Conservation (phyloP, 2,888 invertebrate species). For the Leucoma salicis region DNA sequence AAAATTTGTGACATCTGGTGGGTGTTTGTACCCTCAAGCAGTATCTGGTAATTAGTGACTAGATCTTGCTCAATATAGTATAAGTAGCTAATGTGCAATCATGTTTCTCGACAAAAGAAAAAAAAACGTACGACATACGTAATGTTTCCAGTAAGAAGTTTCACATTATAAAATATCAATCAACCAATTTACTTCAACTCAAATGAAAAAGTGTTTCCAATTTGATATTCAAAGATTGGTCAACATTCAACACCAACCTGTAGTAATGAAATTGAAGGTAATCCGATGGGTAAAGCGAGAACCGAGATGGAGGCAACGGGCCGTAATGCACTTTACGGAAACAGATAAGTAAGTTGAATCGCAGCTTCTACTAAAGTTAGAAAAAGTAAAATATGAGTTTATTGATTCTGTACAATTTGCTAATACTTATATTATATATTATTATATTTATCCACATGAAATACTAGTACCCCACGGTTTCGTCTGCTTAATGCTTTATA, state of each 20-base stretch:
- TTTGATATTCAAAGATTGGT: slow-evolving; percentile 19
- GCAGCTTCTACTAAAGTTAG: slow-evolving; percentile 29
- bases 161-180: too few relatives aligned
- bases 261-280: slow-evolving; percentile 39
- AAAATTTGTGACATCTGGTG: too few relatives aligned
- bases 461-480: too few relatives aligned
- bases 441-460: background rate
- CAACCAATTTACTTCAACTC: too few relatives aligned
- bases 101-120: too few relatives aligned
- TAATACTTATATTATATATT: background rate
- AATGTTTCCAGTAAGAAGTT: too few relatives aligned
- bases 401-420: slow-evolving; percentile 30
- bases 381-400: slow-evolving; percentile 34
- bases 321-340: slow-evolving; percentile 42
- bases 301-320: slow-evolving; percentile 32
- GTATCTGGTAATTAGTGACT: too few relatives aligned
- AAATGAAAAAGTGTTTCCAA: slow-evolving; percentile 18
- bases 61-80: too few relatives aligned
- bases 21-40: too few relatives aligned
- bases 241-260: slow-evolving; percentile 19
- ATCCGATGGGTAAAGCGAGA: slow-evolving; percentile 33
- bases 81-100: background rate
- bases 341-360: slow-evolving; percentile 40
- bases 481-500: too few relatives aligned
- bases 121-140: too few relatives aligned